Evolutionary conservation across 1,140 invertebrate species (phyloP).

Genomic region (Eumaeus atala): DNA sequence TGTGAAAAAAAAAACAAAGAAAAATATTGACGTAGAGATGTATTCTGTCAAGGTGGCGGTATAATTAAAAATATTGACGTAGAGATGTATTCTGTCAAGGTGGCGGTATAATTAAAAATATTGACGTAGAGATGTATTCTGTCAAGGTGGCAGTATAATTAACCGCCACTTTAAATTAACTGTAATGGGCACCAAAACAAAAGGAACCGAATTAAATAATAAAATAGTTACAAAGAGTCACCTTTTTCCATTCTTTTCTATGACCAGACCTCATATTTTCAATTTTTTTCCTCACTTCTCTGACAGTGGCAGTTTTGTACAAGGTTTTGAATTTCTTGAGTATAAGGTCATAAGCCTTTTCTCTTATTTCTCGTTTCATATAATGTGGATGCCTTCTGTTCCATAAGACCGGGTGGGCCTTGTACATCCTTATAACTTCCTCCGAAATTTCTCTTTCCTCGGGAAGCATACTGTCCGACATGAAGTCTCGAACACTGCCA

Average conservation of each 20-base stretch:
- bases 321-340: conserved; percentile 19
- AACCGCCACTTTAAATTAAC: no score
- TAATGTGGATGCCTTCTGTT: conserved; percentile 17
- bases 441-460: conserved; percentile 16
- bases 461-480: no score
- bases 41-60: no score
- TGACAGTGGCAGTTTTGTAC: conserved; percentile 15
- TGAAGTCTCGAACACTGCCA: no score
- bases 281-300: conserved; percentile 20
- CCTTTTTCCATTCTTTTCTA: conserved; percentile 20
- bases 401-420: conserved; percentile 24
- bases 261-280: conserved; percentile 22
- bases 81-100: no score
- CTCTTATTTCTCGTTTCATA: conserved; percentile 12
- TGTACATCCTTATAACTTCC: conserved; percentile 23
- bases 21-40: not conserved
- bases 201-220: not conserved
- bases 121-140: no score
- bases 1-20: not conserved
- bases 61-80: no score
- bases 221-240: not conserved
- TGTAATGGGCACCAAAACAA: no score
- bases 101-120: no score
- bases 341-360: conserved; percentile 17
- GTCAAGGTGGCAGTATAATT: no score